Percentiles rank a stretch among this genome's conserved stretches.
Conservation (phyloP, 2,797 vertebrate genomes). For the Lagocephalus sceleratus region DNA sequence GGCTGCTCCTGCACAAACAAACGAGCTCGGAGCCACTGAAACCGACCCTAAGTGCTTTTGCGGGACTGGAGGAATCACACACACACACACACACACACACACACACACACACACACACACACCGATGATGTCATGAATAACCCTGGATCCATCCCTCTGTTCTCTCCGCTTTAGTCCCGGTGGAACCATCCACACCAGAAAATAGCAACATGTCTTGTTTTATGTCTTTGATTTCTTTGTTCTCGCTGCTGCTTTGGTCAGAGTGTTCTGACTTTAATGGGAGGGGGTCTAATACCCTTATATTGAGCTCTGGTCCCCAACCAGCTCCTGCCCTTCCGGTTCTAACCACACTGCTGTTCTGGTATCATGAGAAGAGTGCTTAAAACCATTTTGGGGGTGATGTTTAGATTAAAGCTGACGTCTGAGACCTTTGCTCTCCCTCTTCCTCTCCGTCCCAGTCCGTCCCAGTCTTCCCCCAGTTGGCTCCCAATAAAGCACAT, state of each 20-base stretch:
- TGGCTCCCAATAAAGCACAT: constrained; percentile 29
- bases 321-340: background rate
- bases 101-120: constrained; percentile 11
- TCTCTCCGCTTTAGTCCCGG: constrained; percentile 14
- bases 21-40: constrained; percentile 45
- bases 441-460: background rate
- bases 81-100: constrained; percentile 21
- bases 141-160: constrained; percentile 32
- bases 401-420: too few species aligned
- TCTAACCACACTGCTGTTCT: background rate
- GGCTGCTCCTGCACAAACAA: constrained; percentile 58
- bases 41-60: constrained; percentile 45
- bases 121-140: constrained; percentile 46
- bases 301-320: constrained; percentile 6
- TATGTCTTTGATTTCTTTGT: background rate
- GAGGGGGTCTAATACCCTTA: background rate
- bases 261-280: background rate
- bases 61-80: constrained; percentile 18
- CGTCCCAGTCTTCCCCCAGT: background rate
- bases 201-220: constrained; percentile 31
- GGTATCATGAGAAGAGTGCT: background rate
- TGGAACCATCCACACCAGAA: background rate
- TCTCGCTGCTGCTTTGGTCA: background rate
- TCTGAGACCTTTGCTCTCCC: too few species aligned
- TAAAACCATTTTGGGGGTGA: background rate